Evolutionary conservation across 1,140 invertebrate species (phyloP).

Genomic region (Tetraneura akinire): DNA sequence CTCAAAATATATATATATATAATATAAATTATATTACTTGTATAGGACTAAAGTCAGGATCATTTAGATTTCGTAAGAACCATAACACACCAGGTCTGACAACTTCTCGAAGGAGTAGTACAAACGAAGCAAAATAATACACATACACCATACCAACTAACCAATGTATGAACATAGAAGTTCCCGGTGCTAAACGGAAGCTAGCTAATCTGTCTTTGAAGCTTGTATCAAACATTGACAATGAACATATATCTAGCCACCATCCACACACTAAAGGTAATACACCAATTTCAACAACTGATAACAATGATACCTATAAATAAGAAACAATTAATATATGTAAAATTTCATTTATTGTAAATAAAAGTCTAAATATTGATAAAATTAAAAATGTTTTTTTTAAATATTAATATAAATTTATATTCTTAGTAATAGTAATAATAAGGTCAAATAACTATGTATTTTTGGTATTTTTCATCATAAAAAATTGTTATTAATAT

Average conservation of each 20-base stretch:
- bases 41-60: conserved; percentile 98
- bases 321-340: not conserved
- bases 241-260: conserved; percentile 98
- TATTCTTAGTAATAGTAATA: no score
- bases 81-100: conserved; percentile 93
- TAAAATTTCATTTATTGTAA: no score
- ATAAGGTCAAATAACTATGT: no score
- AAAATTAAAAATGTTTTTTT: no score
- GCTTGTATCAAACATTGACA: conserved; percentile 92
- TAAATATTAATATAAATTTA: no score
- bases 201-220: conserved; percentile 83
- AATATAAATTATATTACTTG: conserved; percentile 65
- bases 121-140: conserved; percentile 98
- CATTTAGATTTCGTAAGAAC: conserved; percentile 96
- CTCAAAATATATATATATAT: not conserved
- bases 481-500: no score
- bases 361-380: no score
- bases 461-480: no score
- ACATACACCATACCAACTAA: conserved; percentile 99
- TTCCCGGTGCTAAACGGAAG: conserved; percentile 83
- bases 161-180: conserved; percentile 98
- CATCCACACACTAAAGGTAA: conserved; percentile 96
- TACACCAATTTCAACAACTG: conserved; percentile 94
- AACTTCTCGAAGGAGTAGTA: conserved; percentile 89
- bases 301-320: conserved; percentile 73